Evolutionary conservation across 1,140 invertebrate species (phyloP).

Genomic region (Danaus melanippus): DNA sequence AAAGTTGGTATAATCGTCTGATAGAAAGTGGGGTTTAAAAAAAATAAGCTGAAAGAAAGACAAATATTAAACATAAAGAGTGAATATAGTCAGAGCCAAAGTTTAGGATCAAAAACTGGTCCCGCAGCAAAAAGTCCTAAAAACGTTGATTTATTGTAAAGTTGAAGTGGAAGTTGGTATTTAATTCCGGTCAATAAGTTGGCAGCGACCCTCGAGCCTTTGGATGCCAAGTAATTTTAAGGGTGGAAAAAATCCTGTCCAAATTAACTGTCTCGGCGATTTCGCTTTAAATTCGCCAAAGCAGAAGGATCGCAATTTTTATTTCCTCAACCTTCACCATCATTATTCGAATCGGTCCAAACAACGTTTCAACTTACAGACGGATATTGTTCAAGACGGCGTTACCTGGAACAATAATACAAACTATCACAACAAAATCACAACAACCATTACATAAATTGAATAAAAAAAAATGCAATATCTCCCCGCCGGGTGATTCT

Average conservation of each 20-base stretch:
- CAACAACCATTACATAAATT: no score
- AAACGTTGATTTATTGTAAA: slow-evolving; percentile 3
- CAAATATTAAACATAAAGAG: no score
- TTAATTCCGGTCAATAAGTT: slow-evolving; percentile 17
- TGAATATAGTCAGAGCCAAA: no score
- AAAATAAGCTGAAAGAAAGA: no score
- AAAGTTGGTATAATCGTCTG: no score
- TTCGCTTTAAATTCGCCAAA: slow-evolving; percentile 4
- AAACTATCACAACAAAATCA: not conserved
- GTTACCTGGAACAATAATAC: slow-evolving; percentile 1
- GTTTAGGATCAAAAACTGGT: no score
- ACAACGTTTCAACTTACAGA: not conserved
- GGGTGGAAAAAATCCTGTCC: slow-evolving; percentile 8
- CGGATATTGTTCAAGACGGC: not conserved
- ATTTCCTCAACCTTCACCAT: not conserved
- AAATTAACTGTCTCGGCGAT: slow-evolving; percentile 19
- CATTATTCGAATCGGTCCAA: not conserved
- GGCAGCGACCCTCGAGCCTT: slow-evolving; percentile 12
- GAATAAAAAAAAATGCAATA: no score
- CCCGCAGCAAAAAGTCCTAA: no score
- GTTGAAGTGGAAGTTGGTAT: not conserved
- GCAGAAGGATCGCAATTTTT: slow-evolving; percentile 1
- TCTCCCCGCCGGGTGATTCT: no score
- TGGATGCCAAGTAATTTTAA: slow-evolving; percentile 11
- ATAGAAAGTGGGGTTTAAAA: no score